Percentiles rank a stretch among this genome's conserved stretches.
phyloP scores from a whole-genome alignment of 2,888 invertebrate species.

The Chesias legatella region DNA sequence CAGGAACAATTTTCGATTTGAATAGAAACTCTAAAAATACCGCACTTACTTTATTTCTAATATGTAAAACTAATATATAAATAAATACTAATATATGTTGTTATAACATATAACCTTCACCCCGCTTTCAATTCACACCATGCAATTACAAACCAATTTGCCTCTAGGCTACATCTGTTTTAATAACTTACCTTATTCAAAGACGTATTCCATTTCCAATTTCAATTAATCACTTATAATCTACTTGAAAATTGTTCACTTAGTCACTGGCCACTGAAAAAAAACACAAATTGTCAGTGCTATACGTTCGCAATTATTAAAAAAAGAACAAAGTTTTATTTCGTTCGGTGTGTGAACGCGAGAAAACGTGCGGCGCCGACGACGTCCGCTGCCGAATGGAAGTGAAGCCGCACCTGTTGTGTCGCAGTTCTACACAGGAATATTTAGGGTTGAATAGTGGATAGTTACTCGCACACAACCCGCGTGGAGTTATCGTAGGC shows the following conservation, averaged over 20 bases:
- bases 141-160: neutral
- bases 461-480: too few species aligned
- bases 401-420: constrained; percentile 57
- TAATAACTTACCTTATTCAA: constrained; percentile 15
- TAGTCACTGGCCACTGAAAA: constrained; percentile 15
- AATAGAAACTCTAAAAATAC: neutral
- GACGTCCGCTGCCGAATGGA: constrained; percentile 53
- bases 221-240: constrained; percentile 10
- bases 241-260: neutral
- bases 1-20: too few species aligned
- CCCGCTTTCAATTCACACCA: too few species aligned
- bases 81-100: too few species aligned
- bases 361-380: constrained; percentile 43
- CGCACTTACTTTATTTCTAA: too few species aligned
- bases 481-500: too few species aligned
- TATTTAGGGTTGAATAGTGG: too few species aligned
- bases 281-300: constrained; percentile 5
- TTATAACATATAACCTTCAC: too few species aligned
- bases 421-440: constrained; percentile 29
- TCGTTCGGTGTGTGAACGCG: constrained; percentile 26
- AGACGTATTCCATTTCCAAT: constrained; percentile 17
- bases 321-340: constrained; percentile 21
- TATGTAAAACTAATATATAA: too few species aligned
- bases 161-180: constrained; percentile 1
- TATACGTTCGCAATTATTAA: constrained; percentile 5